A percentile compares a stretch with the other conserved stretches of the same genome.
These are phyloP conservation scores for Rhagoletis zephyria DNA, from an alignment of 1,140 invertebrate genomes.

Conservation along the genomic window DNA sequence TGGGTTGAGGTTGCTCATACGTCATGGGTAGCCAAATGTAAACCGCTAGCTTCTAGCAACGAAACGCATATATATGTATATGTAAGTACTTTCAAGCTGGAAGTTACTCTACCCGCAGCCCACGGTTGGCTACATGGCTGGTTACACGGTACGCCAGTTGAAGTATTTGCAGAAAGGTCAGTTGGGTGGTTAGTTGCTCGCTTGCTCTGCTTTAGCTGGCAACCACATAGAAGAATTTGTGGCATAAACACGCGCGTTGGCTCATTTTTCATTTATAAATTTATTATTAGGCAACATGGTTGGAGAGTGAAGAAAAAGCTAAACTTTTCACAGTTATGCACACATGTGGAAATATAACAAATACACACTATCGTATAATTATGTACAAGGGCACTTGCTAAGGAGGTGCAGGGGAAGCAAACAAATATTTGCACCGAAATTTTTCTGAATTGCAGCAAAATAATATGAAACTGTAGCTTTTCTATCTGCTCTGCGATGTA, in stretches of 20 bases:
- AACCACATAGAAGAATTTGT: background rate
- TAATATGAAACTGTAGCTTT: too few relatives aligned
- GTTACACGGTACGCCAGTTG: background rate
- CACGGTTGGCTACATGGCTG: too few relatives aligned
- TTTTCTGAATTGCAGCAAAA: too few relatives aligned
- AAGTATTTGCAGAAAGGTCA: too few relatives aligned
- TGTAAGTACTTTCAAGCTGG: too few relatives aligned
- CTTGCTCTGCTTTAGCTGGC: background rate
- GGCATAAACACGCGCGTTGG: constrained; percentile 13
- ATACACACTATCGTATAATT: background rate
- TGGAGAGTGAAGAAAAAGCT: background rate
- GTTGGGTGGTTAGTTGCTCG: background rate
- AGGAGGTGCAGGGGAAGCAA: too few relatives aligned
- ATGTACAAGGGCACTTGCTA: background rate
- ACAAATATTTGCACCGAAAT: too few relatives aligned
- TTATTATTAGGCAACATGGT: constrained; percentile 27
- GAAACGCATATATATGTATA: too few relatives aligned
- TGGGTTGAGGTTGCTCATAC: constrained; percentile 29
- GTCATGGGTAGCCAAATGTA: background rate
- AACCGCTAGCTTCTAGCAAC: background rate
- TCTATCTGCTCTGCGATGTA: too few relatives aligned
- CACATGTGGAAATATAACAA: background rate
- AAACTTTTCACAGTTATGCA: background rate
- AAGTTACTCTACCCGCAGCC: too few relatives aligned
- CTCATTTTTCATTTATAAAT: constrained; percentile 49